These are phyloP conservation scores for Theretra japonica DNA, from an alignment of 2,888 invertebrate species.

Conservation along the genomic window DNA sequence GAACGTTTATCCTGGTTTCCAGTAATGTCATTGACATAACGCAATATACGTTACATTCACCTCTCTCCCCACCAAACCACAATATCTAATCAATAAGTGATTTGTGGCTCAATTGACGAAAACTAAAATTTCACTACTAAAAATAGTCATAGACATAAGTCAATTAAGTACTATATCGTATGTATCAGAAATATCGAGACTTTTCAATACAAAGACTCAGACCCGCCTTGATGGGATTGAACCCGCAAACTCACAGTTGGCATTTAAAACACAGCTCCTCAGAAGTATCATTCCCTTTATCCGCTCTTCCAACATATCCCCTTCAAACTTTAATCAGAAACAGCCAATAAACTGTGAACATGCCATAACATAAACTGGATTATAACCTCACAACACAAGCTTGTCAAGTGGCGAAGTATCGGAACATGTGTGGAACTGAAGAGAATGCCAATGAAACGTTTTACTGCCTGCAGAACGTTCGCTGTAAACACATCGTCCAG, in stretches of 20 bases:
- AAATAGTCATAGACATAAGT: too few species aligned
- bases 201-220: too few species aligned
- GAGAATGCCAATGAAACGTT: conserved; percentile 22
- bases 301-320: too few species aligned
- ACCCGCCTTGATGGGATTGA: too few species aligned
- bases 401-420: background rate
- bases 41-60: too few species aligned
- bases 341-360: background rate
- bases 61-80: too few species aligned
- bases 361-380: background rate
- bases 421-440: background rate
- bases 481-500: background rate
- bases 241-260: too few species aligned
- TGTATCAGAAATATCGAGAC: too few species aligned
- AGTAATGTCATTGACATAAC: too few species aligned
- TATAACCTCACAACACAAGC: background rate
- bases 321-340: background rate
- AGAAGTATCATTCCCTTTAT: background rate
- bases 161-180: too few species aligned
- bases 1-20: too few species aligned
- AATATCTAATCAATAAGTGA: too few species aligned
- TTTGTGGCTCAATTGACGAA: background rate
- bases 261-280: background rate
- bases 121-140: background rate
- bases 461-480: conserved; percentile 17